A percentile compares a stretch with the other conserved stretches of the same genome.
phyloP scores from a whole-genome alignment of 2,113 vertebrate species.

The Ifrita kowaldi region DNA sequence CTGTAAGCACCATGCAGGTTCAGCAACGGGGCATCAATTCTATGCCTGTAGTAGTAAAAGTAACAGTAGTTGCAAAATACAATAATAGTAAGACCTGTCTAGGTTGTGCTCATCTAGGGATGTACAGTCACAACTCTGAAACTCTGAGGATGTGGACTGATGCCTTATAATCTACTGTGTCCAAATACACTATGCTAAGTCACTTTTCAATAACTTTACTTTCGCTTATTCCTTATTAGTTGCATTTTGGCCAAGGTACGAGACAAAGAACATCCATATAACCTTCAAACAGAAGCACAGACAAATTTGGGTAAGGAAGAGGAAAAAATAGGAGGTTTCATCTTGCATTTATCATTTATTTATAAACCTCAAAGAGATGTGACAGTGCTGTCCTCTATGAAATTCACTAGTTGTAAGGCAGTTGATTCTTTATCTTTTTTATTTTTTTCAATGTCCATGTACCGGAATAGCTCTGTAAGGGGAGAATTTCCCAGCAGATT shows the following conservation, averaged over 20 bases:
- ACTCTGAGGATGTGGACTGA: background rate
- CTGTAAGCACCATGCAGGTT: background rate
- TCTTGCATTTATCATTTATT: background rate
- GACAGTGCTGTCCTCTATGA: background rate
- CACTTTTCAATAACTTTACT: background rate
- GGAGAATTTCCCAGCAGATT: background rate
- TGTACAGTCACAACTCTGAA: background rate
- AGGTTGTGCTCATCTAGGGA: background rate
- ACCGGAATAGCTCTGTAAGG: background rate
- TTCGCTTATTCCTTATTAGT: background rate
- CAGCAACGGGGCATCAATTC: background rate
- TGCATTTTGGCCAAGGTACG: background rate
- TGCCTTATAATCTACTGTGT: background rate
- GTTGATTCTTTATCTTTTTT: background rate
- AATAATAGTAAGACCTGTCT: background rate
- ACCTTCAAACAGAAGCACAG: background rate
- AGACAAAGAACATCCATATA: background rate
- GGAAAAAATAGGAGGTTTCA: background rate
- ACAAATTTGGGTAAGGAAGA: background rate
- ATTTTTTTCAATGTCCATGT: background rate
- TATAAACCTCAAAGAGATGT: background rate
- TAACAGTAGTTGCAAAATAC: background rate
- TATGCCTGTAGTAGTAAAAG: background rate
- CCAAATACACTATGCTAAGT: background rate
- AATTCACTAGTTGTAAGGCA: background rate